Percentiles rank a stretch among this genome's conserved stretches.
These are phyloP conservation scores for Meloidogyne floridensis DNA, from an alignment of 1,140 invertebrate species.

Conservation along the genomic window DNA sequence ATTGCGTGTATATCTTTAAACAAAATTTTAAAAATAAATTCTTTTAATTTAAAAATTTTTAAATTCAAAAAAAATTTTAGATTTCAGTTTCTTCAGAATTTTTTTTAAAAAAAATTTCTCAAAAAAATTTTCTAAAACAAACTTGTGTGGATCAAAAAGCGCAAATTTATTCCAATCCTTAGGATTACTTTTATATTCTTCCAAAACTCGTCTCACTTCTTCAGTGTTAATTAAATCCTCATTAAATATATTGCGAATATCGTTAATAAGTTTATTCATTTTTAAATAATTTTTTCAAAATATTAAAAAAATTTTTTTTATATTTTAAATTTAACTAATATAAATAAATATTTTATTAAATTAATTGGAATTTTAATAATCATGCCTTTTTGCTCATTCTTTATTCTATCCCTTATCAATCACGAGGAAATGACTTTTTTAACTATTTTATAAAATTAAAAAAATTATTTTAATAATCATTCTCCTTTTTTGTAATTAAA, in stretches of 20 bases:
- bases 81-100: background rate
- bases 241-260: conserved; percentile 53
- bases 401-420: background rate
- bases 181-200: conserved; percentile 55
- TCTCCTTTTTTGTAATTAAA: background rate
- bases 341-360: too few relatives aligned
- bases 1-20: conserved; percentile 85
- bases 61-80: background rate
- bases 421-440: conserved; percentile 2
- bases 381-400: background rate
- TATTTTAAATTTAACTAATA: background rate
- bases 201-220: conserved; percentile 51
- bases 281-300: background rate
- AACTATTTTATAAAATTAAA: conserved; percentile 7
- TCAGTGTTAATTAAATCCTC: conserved; percentile 57
- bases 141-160: conserved; percentile 59
- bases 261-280: conserved; percentile 52
- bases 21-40: background rate
- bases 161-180: conserved; percentile 58
- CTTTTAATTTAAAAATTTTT: background rate
- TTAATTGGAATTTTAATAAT: background rate
- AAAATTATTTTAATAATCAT: conserved; percentile 3
- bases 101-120: too few relatives aligned
- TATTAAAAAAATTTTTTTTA: background rate
- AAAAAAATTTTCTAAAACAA: background rate